Percentiles rank a stretch among this genome's conserved stretches.
These are phyloP conservation scores for Amniataba percoides DNA, from an alignment of 2,797 vertebrate genomes.

Conservation along the genomic window DNA sequence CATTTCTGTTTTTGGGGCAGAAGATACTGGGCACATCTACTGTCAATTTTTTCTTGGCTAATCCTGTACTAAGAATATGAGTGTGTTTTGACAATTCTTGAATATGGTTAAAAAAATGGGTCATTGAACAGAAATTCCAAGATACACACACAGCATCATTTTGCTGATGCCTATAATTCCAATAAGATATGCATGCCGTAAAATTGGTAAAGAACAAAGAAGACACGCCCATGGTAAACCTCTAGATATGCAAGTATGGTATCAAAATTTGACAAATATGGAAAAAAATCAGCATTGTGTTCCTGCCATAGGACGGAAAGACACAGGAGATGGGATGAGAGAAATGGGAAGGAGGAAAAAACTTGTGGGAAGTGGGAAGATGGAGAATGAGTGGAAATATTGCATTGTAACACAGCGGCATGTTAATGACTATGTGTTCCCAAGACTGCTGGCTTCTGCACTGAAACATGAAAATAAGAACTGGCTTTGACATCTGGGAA, in stretches of 20 bases:
- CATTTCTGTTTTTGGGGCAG: background rate
- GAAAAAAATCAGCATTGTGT: constrained; percentile 6
- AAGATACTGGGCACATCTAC: constrained; percentile 7
- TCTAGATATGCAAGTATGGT: constrained; percentile 2
- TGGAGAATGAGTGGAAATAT: constrained; percentile 38
- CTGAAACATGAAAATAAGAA: constrained; percentile 72
- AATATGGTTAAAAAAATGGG: constrained; percentile 57
- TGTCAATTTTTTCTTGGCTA: background rate
- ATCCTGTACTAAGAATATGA: constrained; percentile 16
- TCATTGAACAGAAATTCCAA: constrained; percentile 66
- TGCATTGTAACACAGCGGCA: constrained; percentile 54
- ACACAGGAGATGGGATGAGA: constrained; percentile 18
- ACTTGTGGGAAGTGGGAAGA: constrained; percentile 17
- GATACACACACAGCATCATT: constrained; percentile 60
- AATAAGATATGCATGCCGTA: constrained; percentile 34
- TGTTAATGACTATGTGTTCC: constrained; percentile 70
- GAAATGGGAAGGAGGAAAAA: constrained; percentile 17
- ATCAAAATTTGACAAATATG: constrained; percentile 8
- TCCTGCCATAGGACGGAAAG: constrained; percentile 17
- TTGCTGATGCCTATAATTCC: constrained; percentile 35
- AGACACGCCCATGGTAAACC: constrained; percentile 41
- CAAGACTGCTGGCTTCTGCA: constrained; percentile 58
- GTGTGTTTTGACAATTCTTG: constrained; percentile 32
- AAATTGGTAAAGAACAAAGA: constrained; percentile 39
- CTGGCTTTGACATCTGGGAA: constrained; percentile 74